Base-by-base conservation (phyloP, 2,113 vertebrate genomes). In the Chionis minor region DNA sequence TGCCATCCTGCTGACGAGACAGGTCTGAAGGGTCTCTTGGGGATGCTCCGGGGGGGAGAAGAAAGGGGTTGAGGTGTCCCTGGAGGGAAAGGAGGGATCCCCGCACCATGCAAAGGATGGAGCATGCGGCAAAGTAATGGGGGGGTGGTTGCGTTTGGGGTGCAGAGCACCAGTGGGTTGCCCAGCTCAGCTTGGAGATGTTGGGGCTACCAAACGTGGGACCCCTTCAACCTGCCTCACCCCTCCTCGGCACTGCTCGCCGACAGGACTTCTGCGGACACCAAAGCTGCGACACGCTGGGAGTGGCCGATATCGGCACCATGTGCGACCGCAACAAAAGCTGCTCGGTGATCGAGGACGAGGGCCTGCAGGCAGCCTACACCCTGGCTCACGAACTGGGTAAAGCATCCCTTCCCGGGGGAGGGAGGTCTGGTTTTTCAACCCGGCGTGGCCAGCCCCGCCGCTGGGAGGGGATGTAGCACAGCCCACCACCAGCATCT, bases 281-380 rank as follows among this genome's bases (percentile, higher is more conserved):
- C 69, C 98, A 99, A 38, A 98, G 98, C 91, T 99, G 99, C 9
- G 98, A 99, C 96, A 99, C 99, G 2, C 96, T 99, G 78, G 99
- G 99, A 0, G 98, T 99, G 90, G 99, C 99, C 0, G 99, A 99
- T 8, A 98, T 99, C 1, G 99, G 99, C 89, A 99, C 99, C 35
- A 99, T 99, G 98, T 99, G 99, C 8, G 99, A 99, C 91, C 98
- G 98, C 63, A 99, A 98, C 97, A 99, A 99, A 94, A 99, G 99
- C 98, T 99, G 99, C 95, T 99, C 99, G 0, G 99, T 99, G 62
- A 99, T 99, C 2, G 99, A 99, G 97, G 99, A 99, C 13, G 99
- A 99, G 93, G 99, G 99, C 10, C 98, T 99, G 70, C 99, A 99
- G 91, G 98, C 99, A 4, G 98, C 99, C 86, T 99, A 99, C 98